Evolutionary conservation across 2,888 invertebrate genomes (phyloP), one percentile per base, ranked within the genome.

Genomic region (Phragmatobia fuliginosa): DNA sequence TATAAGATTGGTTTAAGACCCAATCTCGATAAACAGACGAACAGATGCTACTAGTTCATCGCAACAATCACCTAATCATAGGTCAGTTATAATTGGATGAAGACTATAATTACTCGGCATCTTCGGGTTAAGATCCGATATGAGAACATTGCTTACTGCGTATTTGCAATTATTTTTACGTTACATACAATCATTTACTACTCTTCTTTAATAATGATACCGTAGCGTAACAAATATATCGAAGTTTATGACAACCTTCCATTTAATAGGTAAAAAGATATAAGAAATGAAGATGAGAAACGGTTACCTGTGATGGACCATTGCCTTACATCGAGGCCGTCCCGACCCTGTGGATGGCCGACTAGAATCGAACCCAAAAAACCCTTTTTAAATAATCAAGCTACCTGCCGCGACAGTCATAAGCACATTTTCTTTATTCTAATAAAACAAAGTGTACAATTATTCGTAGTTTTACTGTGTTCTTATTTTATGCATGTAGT

Each of bases 81-180:
- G 62, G 69, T 61, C 66, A 41, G 36, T 75, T 72, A 73, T 75
- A 70, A 71, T 60, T 72, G 69, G 68, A 59, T 73, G 66, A 64
- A 56, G 33, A 62, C 66, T 67, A 60, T 66, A 73, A 79, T 78
- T 73, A 79, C 76, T 76, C 78, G 73, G 79, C 79, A 76, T 76
- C 80, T 82, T 79, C 73, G 68, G 75, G 71, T 82, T 77, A 80
- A 81, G 70, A 75, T 75, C 72, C 66, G 68, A 68, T 61, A 75
- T 77, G 68, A 78, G 75, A 79, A 72, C 63, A 72, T 81, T 70
- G 71, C 75, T 74, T 72, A 71, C 72, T 73, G 78, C 72, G 68
- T 71, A 45, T 63, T 81, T 73, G 74, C 83, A 83, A 84, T 87
- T 86, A 87, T 87, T 84, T 79, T 76, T 74, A 77, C 79, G 85